Evolutionary conservation across 1,140 invertebrate species (phyloP), one percentile per base, ranked within the genome.

Genomic region (Pseudobourletiella spinata): DNA sequence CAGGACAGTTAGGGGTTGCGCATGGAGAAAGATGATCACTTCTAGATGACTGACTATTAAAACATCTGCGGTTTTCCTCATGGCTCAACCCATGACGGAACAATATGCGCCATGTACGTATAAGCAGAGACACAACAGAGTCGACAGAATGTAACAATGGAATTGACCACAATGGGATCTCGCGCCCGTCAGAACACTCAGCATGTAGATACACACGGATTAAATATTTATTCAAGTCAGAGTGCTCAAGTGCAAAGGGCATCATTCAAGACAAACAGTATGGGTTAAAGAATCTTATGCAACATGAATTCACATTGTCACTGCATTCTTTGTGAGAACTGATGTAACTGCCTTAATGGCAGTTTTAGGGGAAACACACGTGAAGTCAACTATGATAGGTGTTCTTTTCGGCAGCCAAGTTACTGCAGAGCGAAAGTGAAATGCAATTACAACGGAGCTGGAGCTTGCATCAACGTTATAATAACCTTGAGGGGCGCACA

Each of bases 181-280:
- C 32, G 8, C 8, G 8, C 8, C 32, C 32, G 32, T 39, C n/a
- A 39, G 44, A 48, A 6, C 22, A n/a, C 44, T 48, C 44, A 48
- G 44, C 44, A 48, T 48, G 44, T 14, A 48, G 6, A 48, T 18
- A n/a, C n/a, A 39, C 14, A 48, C 6, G 44, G 44, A 48, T 48
- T 48, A 48, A 48, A 48, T 48, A 48, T 48, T 48, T 48, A 48
- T 48, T 48, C 44, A 48, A 48, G 11, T 39, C n/a, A 11, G n/a
- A 39, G 11, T 48, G 11, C 22, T 48, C 44, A 48, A 48, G 44
- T 48, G 44, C 44, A 48, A 48, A 48, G 44, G 44, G 44, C 44
- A 48, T 22, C 44, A 48, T 48, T 48, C 44, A 48, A 48, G 44
- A 48, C 44, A 48, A 48, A 48, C 20, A 48, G 44, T 11, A 39